A percentile compares a stretch with the other conserved stretches of the same genome.
phyloP scores from a whole-genome alignment of 2,113 vertebrate genomes.

The Tauraco erythrolophus region DNA sequence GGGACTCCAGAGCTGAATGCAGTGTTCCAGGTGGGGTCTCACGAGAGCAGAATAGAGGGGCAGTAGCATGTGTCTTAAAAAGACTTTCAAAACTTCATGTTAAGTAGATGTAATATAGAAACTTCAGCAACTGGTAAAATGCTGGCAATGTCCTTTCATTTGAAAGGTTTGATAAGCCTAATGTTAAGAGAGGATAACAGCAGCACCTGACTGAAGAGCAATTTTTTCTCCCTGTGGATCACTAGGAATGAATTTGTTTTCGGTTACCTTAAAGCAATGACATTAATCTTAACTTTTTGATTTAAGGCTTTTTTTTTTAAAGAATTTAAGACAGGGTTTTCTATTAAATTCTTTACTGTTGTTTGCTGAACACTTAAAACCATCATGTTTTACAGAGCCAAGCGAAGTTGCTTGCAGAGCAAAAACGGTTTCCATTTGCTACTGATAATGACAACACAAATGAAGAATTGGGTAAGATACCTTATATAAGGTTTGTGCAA shows the following conservation, averaged over 20 bases:
- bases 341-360: neutral
- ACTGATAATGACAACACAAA: conserved; percentile 90
- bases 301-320: neutral
- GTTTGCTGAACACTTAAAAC: neutral
- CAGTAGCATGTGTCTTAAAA: neutral
- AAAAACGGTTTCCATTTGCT: conserved; percentile 94
- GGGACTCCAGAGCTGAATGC: too few relatives aligned
- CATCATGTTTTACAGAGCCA: conserved; percentile 83
- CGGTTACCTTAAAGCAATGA: neutral
- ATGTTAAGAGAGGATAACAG: neutral
- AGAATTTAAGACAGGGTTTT: neutral
- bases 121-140: neutral
- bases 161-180: neutral
- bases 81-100: neutral
- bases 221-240: neutral
- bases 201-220: neutral
- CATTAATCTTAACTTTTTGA: neutral
- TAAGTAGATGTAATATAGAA: neutral
- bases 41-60: too few relatives aligned
- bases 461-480: conserved; percentile 90
- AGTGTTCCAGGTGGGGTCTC: too few relatives aligned
- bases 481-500: neutral
- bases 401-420: conserved; percentile 91
- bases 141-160: neutral
- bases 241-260: neutral